Base-by-base conservation (phyloP, 2,797 vertebrate genomes). In the Lagocephalus sceleratus region DNA sequence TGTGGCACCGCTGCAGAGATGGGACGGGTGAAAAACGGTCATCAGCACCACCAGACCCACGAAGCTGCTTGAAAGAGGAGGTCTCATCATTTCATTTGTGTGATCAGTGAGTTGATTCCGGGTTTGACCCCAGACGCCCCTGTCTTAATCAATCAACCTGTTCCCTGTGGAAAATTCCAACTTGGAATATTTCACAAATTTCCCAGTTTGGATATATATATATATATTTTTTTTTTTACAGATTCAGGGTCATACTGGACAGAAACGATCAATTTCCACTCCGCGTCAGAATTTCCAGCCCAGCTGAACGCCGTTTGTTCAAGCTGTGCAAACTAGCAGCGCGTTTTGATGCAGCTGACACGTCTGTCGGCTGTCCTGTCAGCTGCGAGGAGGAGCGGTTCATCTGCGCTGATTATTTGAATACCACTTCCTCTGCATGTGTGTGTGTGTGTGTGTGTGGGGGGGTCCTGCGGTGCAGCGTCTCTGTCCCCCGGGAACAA, bases 1-100 rank as follows among this genome's bases (percentile, higher is more conserved):
- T 97, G 94, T 0, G 96, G 97, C 75, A 99, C 96, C 63, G 94
- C 97, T 98, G 76, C 2, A 38, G 5, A 44, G 10, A 49, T 6
- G 40, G 10, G 16, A 11, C 0, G 2, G 41, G 32, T 55, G 19
- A 66, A 51, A 46, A 10, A 26, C 1, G 22, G 44, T 47, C n/a
- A 6, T 38, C 16, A 42, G 23, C 5, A 1, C n/a, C 1, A 2
- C 6, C 19, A 38, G 10, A 61, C 5, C 20, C 17, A 19, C 15
- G 43, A n/a, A 43, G 26, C 26, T 11, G 26, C 26, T 29, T 29
- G 0, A 29, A 29, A 29, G 3, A 29, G 11, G 8, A 29, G 25
- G 25, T 5, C 5, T 25, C 25, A 6, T 25, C 25, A 25, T 25
- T 25, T 25, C 5, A 25, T 25, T 6, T 5, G 25, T 25, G 25